Evolutionary conservation across 2,113 vertebrate genomes (phyloP).

Genomic region (Galbula dea): DNA sequence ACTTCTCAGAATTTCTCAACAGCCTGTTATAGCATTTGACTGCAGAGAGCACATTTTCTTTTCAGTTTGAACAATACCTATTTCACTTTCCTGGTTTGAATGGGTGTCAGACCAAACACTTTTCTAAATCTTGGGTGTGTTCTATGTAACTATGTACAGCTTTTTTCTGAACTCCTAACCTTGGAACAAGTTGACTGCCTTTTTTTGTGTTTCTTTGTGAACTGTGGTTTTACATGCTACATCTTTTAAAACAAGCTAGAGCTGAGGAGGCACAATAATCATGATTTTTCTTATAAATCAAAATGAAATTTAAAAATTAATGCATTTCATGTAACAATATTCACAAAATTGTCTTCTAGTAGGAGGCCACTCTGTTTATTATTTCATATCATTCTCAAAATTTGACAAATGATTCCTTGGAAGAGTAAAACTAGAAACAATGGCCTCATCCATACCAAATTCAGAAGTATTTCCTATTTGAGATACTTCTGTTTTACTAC

Average conservation of each 20-base stretch:
- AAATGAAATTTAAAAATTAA: no score
- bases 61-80: neutral
- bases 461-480: neutral
- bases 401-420: neutral
- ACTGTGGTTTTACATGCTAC: fast-evolving
- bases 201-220: neutral
- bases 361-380: no score
- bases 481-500: neutral
- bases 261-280: neutral
- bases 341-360: no score
- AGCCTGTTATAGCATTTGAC: neutral
- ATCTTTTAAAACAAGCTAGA: neutral
- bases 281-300: no score
- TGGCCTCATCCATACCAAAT: neutral
- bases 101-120: neutral
- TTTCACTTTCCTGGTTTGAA: neutral
- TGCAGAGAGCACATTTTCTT: neutral
- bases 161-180: neutral
- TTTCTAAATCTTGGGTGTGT: neutral
- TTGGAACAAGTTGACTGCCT: neutral
- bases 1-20: neutral
- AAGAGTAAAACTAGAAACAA: neutral
- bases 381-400: neutral
- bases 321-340: no score
- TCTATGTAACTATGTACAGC: neutral